These are phyloP conservation scores for Ormia ochracea DNA, from an alignment of 2,888 invertebrate species.

Conservation along the genomic window DNA sequence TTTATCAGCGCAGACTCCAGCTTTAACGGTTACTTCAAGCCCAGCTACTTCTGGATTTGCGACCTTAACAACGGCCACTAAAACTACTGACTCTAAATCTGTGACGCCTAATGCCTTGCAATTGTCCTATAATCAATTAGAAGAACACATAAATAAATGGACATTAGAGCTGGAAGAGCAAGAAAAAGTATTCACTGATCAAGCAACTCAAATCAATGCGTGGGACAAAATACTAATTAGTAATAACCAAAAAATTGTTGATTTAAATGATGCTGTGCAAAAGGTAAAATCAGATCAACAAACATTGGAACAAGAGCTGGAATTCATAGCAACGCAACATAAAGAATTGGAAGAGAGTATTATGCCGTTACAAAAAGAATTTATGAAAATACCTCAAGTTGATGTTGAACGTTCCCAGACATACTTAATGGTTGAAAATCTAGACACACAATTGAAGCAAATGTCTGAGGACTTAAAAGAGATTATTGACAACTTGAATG, in stretches of 20 bases:
- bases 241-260: conserved; percentile 94
- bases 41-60: conserved; percentile 66
- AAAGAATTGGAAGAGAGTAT: conserved; percentile 93
- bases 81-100: conserved; percentile 71
- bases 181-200: conserved; percentile 92
- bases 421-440: conserved; percentile 91
- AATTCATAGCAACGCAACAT: conserved; percentile 95
- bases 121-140: conserved; percentile 89
- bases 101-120: conserved; percentile 78
- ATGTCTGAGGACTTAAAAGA: conserved; percentile 97
- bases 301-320: conserved; percentile 92
- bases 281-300: conserved; percentile 92
- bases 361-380: conserved; percentile 89
- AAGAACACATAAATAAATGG: conserved; percentile 96
- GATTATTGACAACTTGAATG: conserved; percentile 95
- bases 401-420: conserved; percentile 95
- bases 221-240: conserved; percentile 94
- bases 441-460: conserved; percentile 93
- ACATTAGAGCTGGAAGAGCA: conserved; percentile 89
- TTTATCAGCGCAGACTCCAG: conserved; percentile 23
- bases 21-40: conserved; percentile 1
- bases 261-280: conserved; percentile 91
- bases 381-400: conserved; percentile 82
- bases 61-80: conserved; percentile 85
- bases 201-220: conserved; percentile 95